Evolutionary conservation across 2,888 invertebrate genomes (phyloP), one percentile per base, ranked within the genome.

Genomic region (Trissolcus brochymenae): DNA sequence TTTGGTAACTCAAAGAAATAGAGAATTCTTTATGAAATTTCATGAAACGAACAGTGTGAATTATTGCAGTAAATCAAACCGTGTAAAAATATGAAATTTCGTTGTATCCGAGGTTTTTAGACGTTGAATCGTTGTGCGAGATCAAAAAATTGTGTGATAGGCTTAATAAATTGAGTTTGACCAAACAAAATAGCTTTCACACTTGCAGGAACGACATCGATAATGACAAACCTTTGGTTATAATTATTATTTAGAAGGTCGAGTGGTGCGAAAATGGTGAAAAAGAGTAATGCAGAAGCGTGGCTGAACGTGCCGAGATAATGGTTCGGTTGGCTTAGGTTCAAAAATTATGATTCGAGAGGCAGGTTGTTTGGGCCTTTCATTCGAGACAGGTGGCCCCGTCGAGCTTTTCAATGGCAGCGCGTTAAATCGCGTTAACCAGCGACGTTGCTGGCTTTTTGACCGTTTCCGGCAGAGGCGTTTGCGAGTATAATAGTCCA

Each of bases 261-360:
- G 67, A 67, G 67, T 74, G 62, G 62, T 49, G 6, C 16, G 14
- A 6, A 46, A 16, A 3, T 29, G 43, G 43, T 51, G 56, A 57
- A 11, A 14, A 54, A 21, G 65, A 72, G 72, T 68, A 72, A 67
- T 11, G 66, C 61, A 60, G 66, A 68, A 78, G 74, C 72, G 78
- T 79, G 78, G 71, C 70, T 56, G 82, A 79, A 84, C 87, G 87
- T 87, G 87, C 60, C 81, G 43, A 76, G 80, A 87, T 86, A 87
- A 87, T 86, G 19, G 83, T 49, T 70, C 74, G 81, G 76, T 81
- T 80, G 81, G 86, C 84, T 87, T 86, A 86, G 73, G 77, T 74
- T 60, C 68, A 56, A 59, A 79, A 76, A 78, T 79, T 80, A 61
- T 62, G 64, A 72, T 79, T 75, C 78, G 76, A 81, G 41, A 57